Evolutionary conservation across 2,113 vertebrate species (phyloP).

Genomic region (Pelecanoides urinatrix): DNA sequence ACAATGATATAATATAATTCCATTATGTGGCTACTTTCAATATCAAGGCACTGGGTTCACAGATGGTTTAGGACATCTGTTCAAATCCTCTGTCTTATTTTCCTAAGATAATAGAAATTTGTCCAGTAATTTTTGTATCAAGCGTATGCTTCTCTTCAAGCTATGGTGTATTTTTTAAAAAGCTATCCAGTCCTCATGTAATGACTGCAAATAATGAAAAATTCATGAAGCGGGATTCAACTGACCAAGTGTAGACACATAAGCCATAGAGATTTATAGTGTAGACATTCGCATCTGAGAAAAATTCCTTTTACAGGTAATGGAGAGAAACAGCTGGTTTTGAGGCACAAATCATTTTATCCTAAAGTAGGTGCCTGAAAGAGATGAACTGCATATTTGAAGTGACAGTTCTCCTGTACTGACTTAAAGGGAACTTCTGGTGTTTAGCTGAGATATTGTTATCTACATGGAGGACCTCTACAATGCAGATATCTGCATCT

Average conservation of each 20-base stretch:
- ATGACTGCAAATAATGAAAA: slow-evolving; percentile 20
- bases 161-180: neutral
- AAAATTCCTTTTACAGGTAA: slow-evolving; percentile 32
- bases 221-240: slow-evolving; percentile 32
- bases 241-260: neutral
- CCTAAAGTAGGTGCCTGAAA: neutral
- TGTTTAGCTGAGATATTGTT: neutral
- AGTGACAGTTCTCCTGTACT: neutral
- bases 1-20: neutral
- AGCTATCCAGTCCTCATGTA: neutral
- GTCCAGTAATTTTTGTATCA: neutral
- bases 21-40: neutral
- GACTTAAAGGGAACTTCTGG: neutral
- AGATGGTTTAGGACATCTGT: neutral
- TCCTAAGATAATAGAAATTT: neutral
- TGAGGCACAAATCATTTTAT: slow-evolving; percentile 12
- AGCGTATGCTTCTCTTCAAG: neutral
- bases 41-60: neutral
- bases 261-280: slow-evolving; percentile 27
- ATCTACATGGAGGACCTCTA: neutral
- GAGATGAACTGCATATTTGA: neutral
- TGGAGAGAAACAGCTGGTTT: slow-evolving; percentile 17
- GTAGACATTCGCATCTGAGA: neutral
- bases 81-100: neutral
- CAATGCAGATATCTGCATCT: neutral